Conservation (phyloP, 2,888 invertebrate genomes). For the Lycocerus yunnanus region DNA sequence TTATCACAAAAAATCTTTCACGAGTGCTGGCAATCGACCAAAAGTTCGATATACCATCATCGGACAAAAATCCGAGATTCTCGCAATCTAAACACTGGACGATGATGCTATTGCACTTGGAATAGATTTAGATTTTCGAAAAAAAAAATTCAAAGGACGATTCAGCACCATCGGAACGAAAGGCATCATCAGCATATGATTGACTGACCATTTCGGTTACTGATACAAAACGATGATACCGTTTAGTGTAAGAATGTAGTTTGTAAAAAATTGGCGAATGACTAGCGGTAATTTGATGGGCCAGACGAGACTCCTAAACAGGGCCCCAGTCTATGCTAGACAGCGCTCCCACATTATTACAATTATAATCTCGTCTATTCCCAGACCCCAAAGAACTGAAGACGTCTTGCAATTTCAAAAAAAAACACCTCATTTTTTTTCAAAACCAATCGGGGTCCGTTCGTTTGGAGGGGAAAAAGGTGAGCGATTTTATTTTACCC, state of each 20-base stretch:
- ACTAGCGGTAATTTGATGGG: conserved; percentile 39
- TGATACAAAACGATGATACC: conserved; percentile 40
- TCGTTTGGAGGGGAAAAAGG: background rate
- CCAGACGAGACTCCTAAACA: conserved; percentile 38
- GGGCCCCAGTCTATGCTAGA: conserved; percentile 40
- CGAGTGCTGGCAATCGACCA: background rate
- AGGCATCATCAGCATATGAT: background rate
- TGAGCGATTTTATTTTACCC: background rate
- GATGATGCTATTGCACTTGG: background rate
- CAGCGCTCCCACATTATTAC: conserved; percentile 40
- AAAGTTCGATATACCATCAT: background rate
- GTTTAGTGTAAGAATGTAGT: conserved; percentile 43
- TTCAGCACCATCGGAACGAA: background rate
- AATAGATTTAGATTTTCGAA: background rate
- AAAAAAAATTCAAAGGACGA: background rate
- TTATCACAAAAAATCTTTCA: background rate
- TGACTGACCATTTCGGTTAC: conserved; percentile 11
- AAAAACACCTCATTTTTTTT: background rate
- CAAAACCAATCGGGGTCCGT: background rate
- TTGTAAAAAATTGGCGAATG: conserved; percentile 51
- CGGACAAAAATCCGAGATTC: background rate
- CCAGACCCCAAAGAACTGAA: conserved; percentile 43
- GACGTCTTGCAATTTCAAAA: background rate
- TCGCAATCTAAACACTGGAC: background rate
- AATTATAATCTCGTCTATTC: conserved; percentile 43